A percentile compares a stretch with the other conserved stretches of the same genome.
Conservation (phyloP, 2,888 invertebrate species). For the Branchipolynoe longqiensis region DNA sequence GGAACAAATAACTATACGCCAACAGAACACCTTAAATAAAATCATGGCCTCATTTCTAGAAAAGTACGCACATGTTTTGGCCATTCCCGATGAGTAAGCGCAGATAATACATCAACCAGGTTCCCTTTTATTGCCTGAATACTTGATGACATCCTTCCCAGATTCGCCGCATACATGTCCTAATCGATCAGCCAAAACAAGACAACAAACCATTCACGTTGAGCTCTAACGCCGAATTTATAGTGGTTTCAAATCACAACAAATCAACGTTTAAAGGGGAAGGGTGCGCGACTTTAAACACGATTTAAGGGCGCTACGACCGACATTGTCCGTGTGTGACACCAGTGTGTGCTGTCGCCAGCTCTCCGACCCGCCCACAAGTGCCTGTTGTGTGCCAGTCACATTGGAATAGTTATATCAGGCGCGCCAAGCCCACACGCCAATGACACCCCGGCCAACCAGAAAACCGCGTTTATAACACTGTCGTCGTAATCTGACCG, state of each 20-base stretch:
- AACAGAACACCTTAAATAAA: too few species aligned
- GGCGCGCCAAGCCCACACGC: slow-evolving; percentile 19
- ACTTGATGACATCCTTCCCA: too few species aligned
- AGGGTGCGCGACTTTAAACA: neutral
- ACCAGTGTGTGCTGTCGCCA: neutral
- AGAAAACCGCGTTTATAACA: neutral
- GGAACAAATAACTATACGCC: too few species aligned
- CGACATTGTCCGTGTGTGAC: neutral
- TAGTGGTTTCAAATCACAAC: neutral
- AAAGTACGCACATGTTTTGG: too few species aligned
- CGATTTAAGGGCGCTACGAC: neutral
- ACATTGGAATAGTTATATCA: slow-evolving; percentile 32
- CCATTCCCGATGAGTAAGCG: too few species aligned
- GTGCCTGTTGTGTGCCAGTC: slow-evolving; percentile 4
- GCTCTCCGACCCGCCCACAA: neutral
- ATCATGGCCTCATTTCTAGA: too few species aligned
- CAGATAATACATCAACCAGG: too few species aligned
- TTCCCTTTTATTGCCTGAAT: too few species aligned
- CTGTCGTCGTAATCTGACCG: slow-evolving; percentile 29
- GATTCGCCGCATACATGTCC: too few species aligned
- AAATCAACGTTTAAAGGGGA: neutral
- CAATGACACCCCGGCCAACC: neutral
- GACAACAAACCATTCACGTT: too few species aligned
- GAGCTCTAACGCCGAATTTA: neutral
- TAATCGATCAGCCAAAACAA: too few species aligned